A percentile compares a stretch with the other conserved stretches of the same genome.
Conservation (phyloP, 2,797 vertebrate species). For the Apogon talboti region DNA sequence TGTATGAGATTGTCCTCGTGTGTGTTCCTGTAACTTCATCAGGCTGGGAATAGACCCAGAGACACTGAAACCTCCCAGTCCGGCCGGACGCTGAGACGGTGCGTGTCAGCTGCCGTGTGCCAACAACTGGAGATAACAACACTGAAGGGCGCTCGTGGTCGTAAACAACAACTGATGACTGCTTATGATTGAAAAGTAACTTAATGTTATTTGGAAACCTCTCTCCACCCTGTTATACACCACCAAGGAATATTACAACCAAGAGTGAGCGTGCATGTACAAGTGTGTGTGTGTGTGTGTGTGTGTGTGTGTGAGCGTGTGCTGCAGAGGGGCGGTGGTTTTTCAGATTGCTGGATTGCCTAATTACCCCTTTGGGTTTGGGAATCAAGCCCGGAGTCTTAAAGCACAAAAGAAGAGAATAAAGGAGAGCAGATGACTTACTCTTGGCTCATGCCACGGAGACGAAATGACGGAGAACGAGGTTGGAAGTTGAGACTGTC, state of each 20-base stretch:
- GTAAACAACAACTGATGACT: conserved; percentile 56
- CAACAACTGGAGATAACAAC: conserved; percentile 52
- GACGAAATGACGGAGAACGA: conserved; percentile 51
- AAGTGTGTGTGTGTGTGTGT: conserved; percentile 35
- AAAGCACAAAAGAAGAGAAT: conserved; percentile 55
- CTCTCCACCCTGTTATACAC: conserved; percentile 38
- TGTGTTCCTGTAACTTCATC: conserved; percentile 56
- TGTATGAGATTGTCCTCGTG: conserved; percentile 35
- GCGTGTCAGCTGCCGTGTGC: conserved; percentile 45
- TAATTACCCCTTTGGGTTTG: conserved; percentile 74
- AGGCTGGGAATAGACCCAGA: conserved; percentile 54
- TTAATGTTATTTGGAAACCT: conserved; percentile 47
- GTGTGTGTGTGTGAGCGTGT: conserved; percentile 21
- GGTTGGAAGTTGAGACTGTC: conserved; percentile 29
- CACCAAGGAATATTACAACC: conserved; percentile 34
- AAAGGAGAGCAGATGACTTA: conserved; percentile 42
- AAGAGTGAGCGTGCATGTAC: conserved; percentile 25
- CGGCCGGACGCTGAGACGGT: conserved; percentile 7
- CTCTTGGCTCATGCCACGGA: conserved; percentile 22
- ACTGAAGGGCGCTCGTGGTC: conserved; percentile 31
- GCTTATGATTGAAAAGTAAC: conserved; percentile 45
- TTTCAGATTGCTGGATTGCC: conserved; percentile 70
- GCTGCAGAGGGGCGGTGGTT: conserved; percentile 56
- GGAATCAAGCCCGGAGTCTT: conserved; percentile 58
- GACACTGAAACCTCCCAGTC: conserved; percentile 35